Evolutionary conservation across 2,113 vertebrate genomes (phyloP), one percentile per base, ranked within the genome.

Genomic region (Donacobius atricapilla): DNA sequence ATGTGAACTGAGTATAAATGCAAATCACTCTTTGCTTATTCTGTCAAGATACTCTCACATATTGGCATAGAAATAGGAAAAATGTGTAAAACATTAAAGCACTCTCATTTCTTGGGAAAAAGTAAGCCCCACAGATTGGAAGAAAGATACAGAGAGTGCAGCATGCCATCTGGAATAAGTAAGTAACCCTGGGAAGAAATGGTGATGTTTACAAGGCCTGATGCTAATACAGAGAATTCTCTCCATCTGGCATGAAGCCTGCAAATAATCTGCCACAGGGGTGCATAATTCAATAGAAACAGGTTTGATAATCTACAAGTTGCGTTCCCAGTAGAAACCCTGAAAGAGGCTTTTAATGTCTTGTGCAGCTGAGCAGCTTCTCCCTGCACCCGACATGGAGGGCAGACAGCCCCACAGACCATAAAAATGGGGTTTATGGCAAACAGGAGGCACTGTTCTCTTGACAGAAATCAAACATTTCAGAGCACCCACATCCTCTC

Each of bases 101-200:
- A 35, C 31, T 78, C 64, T 68, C 5, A 7, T 92, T 92, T 91
- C 69, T 83, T 27, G 80, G 69, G 76, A 77, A 90, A 89, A 92
- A 82, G 77, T 61, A 92, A 94, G 80, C 37, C 68, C 76, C 82
- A 71, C 28, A 75, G 76, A 82, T 63, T 92, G 89, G 69, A 92
- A 66, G 78, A 58, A 80, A 78, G 89, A 93, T 56, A 77, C 21
- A 77, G 79, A 23, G 54, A 76, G 80, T 1, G 0, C 86, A 79
- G 90, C 0, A 53, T 91, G 57, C 96, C 89, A 86, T 93, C 92
- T 94, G 95, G 90, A 93, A 96, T 85, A 84, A 93, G 82, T 65
- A 94, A 93, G 75, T 80, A 95, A 91, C 79, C 58, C 93, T 68
- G 68, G 82, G 82, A 96, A 94, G 93, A 94, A 91, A 75, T 66